Base-by-base conservation (phyloP, 2,888 invertebrate genomes). In the Thera britannica region DNA sequence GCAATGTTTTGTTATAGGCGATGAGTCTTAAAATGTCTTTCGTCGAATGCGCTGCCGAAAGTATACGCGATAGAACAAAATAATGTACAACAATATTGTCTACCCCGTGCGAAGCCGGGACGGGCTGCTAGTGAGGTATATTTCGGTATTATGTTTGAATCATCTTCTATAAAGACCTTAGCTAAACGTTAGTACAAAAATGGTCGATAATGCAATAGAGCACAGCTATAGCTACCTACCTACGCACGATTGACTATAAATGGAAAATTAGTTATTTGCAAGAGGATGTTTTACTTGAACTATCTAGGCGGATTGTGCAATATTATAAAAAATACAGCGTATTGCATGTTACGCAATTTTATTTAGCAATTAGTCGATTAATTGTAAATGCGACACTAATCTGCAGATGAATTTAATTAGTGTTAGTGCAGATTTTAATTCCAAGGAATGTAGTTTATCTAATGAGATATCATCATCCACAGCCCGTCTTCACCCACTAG, bases 261-360 rank as follows among this genome's bases (percentile, higher is more conserved):
- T 69, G 58, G 65, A 59, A 56, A 61, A 68, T 62, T 59, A 57
- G 51, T 54, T 9, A 67, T 67, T 41, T 67, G 67, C 69, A 62
- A 65, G 36, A 62, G 61, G 65, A 68, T 69, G 62, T 59, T 58
- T 51, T 62, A 62, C 60, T 62, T 57, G 35, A 59, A 65, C 38
- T 60, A 23, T 49, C 44, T 65, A 46, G 41, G 55, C 41, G 41
- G 38, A 61, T 65, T 65, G 58, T 62, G 61, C 58, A 65, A 68
- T 55, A 4, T 11, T 44, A 54, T 55, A 62, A 62, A 62, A 61
- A 55, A 56, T 11, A 41, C 58, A 61, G 46, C 57, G 7, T 51
- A 56, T 58, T 62, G 55, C 49, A 49, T 65, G 58, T 49, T 51
- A 48, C 23, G 57, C 52, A 64, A 60, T 51, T 58, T 58, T 34